Base-by-base conservation (phyloP, 2,113 vertebrate genomes). In the Penelope pileata region DNA sequence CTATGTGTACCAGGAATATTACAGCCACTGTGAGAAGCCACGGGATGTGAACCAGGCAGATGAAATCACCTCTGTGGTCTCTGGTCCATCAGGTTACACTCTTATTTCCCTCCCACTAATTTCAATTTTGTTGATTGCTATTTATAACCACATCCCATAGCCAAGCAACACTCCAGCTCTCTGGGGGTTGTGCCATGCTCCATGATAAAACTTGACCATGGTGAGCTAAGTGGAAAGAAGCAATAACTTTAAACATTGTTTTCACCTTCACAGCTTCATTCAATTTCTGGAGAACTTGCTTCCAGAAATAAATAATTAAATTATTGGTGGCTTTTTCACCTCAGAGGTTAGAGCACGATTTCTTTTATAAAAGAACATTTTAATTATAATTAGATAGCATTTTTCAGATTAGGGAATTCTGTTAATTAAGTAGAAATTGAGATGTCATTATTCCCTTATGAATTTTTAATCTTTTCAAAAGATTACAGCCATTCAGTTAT, bases 331-430 rank as follows among this genome's bases (percentile, higher is more conserved):
- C 15, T 82, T 79, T 84, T 36, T 89, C 53, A 85, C 16, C 27
- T 48, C 62, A 45, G 66, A 53, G 30, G 66, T 89, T 94, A 53
- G 6, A 87, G 59, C 16, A 79, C 87, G 26, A 19, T 10, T 56
- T 93, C 51, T 45, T 79, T 74, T n/a, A 63, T 48, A 60, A 84
- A 87, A 85, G n/a, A 87, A 89, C 40, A 73, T 68, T 50, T 87
- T 92, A 91, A 94, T 94, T 96, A 78, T 56, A 16, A 78, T 29
- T 69, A 82, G 23, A 76, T 12, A 6, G 24, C 4, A 42, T 47
- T 92, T 79, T 93, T 60, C 77, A 83, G 70, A 90, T 87, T 87
- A 76, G 74, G 70, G 62, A 94, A 93, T 85, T 89, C 67, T 74
- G 40, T 77, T 87, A 96, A 91, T 79, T 76, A 66, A 82, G 48